Base-by-base conservation (phyloP, 2,113 vertebrate species). In the Dicrurus megarhynchus region DNA sequence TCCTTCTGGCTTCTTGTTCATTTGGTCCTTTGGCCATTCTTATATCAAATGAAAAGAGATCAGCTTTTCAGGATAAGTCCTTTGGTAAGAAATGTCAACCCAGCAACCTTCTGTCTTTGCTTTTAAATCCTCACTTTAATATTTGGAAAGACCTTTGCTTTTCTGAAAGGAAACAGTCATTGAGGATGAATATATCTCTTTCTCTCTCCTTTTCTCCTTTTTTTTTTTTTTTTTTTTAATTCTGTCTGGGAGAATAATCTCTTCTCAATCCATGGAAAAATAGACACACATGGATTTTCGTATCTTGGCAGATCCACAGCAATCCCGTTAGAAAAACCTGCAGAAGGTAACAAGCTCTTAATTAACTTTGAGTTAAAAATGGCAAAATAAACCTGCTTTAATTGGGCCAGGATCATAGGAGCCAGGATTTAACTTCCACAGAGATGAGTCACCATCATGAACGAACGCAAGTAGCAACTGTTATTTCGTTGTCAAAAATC, bases 291-390 rank as follows among this genome's bases (percentile, higher is more conserved):
- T 57, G 37, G 44, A 41, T 75, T 73, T 90, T 80, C 28, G 3
- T 44, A 15, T 37, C 56, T 81, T 61, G 63, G 74, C 60, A 33
- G 39, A 21, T 46, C 39, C 55, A 69, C 79, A 47, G 18, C 19
- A 89, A 37, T 69, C 35, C 33, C 78, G 39, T 90, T 89, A 69
- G 74, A 92, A 73, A 56, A 37, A 56, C 55, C 67, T 85, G 52
- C 42, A 49, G 68, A 95, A 92, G 68, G 56, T 81, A 90, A 59
- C 50, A 60, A 89, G 46, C 49, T 86, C 67, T 95, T 92, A 77
- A 93, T 93, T 85, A 90, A 75, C 6, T 2, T 52, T 35, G 32
- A 84, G 74, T 80, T 90, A 41, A 84, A 90, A 80, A 39, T 20
- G 52, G 23, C 56, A 79, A 50, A 53, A 50, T 39, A 83, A 57